These are phyloP conservation scores for Sesia bembeciformis DNA, from an alignment of 2,888 invertebrate species.

Conservation along the genomic window DNA sequence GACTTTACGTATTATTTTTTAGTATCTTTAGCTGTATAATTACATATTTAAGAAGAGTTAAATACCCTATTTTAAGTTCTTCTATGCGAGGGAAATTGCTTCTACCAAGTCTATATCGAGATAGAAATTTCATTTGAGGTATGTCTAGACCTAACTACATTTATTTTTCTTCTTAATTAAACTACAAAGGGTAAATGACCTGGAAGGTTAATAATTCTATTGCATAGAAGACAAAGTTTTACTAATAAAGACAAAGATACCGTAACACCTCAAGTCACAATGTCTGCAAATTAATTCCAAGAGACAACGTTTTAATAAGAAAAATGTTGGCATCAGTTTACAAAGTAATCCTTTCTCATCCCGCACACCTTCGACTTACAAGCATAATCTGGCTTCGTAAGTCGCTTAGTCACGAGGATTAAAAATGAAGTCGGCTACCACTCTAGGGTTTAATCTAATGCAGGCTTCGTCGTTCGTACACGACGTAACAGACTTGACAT, in stretches of 20 bases:
- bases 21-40: too few relatives aligned
- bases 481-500: too few relatives aligned
- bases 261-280: background rate
- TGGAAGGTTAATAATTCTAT: background rate
- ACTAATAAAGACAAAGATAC: background rate
- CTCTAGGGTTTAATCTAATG: too few relatives aligned
- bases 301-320: slow-evolving; percentile 9
- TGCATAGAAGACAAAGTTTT: background rate
- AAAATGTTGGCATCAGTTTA: slow-evolving; percentile 9
- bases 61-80: too few relatives aligned
- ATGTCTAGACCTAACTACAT: too few relatives aligned
- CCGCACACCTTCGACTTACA: background rate
- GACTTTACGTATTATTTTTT: too few relatives aligned
- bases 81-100: too few relatives aligned
- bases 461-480: too few relatives aligned
- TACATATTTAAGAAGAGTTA: too few relatives aligned
- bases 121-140: too few relatives aligned
- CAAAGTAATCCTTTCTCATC: background rate
- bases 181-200: background rate
- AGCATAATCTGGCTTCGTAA: background rate
- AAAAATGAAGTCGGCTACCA: background rate
- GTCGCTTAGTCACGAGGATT: background rate
- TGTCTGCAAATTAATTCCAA: background rate
- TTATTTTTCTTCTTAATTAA: background rate
- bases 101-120: too few relatives aligned